Base-by-base conservation (phyloP, 2,113 vertebrate genomes). In the Silurus glanis region DNA sequence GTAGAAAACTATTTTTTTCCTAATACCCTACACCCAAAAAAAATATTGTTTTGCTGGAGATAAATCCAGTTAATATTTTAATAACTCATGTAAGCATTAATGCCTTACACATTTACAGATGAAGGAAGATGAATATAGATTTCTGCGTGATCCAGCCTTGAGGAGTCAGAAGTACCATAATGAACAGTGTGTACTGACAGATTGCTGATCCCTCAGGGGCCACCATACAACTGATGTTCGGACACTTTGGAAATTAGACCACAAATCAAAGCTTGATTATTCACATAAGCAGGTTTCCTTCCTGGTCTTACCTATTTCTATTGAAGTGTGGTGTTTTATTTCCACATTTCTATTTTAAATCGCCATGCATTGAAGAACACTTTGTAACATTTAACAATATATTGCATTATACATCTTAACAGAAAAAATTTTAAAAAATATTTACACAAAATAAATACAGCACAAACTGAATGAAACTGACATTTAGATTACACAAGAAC, bases 251-350 rank as follows among this genome's bases (percentile, higher is more conserved):
- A 91, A 88, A 90, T 89, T 87, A 85, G 88, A 80, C 82, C 80
- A 85, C 89, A 92, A 93, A 92, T 92, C 91, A 91, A 62, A 62
- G 74, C 74, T 88, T 74, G 86, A 87, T 92, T 89, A 91, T 89
- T 91, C 87, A 87, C 82, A 87, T 81, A 49, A 72, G 66, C 19
- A 62, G 37, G 37, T 37, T 37, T 37, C 37, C 37, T 37, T 37
- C 37, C 37, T 37, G 2, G 37, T 37, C 37, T 37, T 37, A 37
- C 37, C 37, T 2, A 37, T 37, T 21, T 62, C 61, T 62, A 23
- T 10, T 59, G 58, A 59, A 59, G 17, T 59, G 16, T 59, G 16
- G 14, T 17, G 16, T 17, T 17, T 59, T 59, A 5, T 17, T 17
- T 59, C 58, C 16, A 59, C 4, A 59, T 59, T 37, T 37, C 37